Percentiles rank a stretch among this genome's conserved stretches.
Evolutionary conservation across 2,888 invertebrate species (phyloP).

Genomic region (Drosophila picticornis): DNA sequence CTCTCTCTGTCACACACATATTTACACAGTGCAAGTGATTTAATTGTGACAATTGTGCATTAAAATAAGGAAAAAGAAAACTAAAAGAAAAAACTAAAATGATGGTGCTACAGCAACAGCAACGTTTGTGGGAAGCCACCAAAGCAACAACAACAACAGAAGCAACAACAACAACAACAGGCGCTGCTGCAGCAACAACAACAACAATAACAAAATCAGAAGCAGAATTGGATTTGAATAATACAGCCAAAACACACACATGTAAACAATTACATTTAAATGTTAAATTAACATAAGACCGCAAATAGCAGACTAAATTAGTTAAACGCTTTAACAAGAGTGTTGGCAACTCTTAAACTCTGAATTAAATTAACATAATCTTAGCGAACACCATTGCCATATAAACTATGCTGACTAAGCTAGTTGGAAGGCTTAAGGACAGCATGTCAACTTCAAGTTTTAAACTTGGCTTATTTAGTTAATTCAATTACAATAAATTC

Average conservation of each 20-base stretch:
- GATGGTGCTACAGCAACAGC: conserved; percentile 79
- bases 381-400: background rate
- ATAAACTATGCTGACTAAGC: background rate
- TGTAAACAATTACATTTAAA: background rate
- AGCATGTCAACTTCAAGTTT: background rate
- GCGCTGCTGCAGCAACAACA: conserved; percentile 25
- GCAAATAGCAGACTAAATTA: background rate
- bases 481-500: background rate
- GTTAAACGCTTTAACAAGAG: background rate
- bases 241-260: conserved; percentile 17
- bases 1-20: background rate
- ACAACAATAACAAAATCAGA: conserved; percentile 27
- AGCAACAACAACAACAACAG: conserved; percentile 21
- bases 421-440: background rate
- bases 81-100: conserved; percentile 12
- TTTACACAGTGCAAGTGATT: conserved; percentile 37
- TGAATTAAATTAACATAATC: background rate
- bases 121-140: conserved; percentile 72
- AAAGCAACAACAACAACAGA: conserved; percentile 17
- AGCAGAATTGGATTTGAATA: conserved; percentile 39
- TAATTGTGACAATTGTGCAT: background rate
- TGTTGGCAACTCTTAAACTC: conserved; percentile 10
- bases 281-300: background rate
- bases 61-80: background rate
- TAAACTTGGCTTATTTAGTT: background rate